A percentile compares a stretch with the other conserved stretches of the same genome.
Evolutionary conservation across 2,888 invertebrate genomes (phyloP).

Genomic region (Nudaria mundana): DNA sequence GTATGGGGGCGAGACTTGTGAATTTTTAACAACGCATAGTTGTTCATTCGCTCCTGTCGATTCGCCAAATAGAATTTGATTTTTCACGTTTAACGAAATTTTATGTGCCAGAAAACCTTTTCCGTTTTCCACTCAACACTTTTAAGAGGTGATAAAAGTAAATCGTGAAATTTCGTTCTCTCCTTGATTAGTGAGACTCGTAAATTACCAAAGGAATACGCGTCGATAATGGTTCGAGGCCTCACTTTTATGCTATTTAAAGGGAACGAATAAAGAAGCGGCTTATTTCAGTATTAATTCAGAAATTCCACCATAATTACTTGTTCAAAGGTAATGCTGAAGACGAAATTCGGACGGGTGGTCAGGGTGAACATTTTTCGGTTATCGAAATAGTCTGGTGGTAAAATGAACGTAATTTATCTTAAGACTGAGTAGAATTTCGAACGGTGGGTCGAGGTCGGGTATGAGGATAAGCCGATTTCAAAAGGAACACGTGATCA

Average conservation of each 20-base stretch:
- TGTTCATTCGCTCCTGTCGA: constrained; percentile 32
- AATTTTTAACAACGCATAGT: constrained; percentile 64
- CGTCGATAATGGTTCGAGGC: constrained; percentile 41
- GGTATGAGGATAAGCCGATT: constrained; percentile 71
- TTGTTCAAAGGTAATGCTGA: constrained; percentile 68
- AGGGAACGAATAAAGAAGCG: constrained; percentile 36
- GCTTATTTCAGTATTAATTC: constrained; percentile 74
- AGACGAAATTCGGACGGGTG: constrained; percentile 51
- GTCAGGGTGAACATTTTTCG: constrained; percentile 48
- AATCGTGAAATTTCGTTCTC: constrained; percentile 20
- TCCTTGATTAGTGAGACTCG: constrained; percentile 40
- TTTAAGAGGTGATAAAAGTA: constrained; percentile 19
- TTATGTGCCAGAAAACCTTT: constrained; percentile 15
- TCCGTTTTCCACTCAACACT: constrained; percentile 11
- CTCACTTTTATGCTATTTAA: constrained; percentile 35
- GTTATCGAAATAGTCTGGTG: constrained; percentile 23
- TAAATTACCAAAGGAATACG: constrained; percentile 41
- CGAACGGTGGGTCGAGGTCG: constrained; percentile 33
- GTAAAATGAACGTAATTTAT: constrained; percentile 38
- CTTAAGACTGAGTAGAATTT: constrained; percentile 40
- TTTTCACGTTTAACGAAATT: constrained; percentile 22
- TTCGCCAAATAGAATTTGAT: constrained; percentile 27
- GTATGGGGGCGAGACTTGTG: constrained; percentile 43
- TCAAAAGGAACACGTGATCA: constrained; percentile 76
- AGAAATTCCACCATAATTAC: constrained; percentile 74